A percentile compares a stretch with the other conserved stretches of the same genome.
Evolutionary conservation across 2,888 invertebrate genomes (phyloP).

Genomic region (Campoletis raptor): DNA sequence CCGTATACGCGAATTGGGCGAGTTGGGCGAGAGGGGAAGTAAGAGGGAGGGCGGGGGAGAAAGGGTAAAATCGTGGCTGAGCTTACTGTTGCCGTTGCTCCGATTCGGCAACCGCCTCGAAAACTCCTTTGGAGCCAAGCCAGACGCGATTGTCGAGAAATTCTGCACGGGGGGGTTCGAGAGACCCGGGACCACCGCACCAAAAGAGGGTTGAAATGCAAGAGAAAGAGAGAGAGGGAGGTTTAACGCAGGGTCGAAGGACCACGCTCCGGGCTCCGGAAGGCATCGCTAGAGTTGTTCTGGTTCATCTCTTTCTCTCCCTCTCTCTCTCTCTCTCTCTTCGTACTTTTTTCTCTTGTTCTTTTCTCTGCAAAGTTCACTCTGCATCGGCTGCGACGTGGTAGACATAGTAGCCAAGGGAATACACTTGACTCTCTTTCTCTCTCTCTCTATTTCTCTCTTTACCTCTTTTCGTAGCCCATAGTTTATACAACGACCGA

Average conservation of each 20-base stretch:
- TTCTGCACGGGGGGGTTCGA: constrained; percentile 73
- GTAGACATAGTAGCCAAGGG: constrained; percentile 55
- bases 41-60: neutral
- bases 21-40: neutral
- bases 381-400: constrained; percentile 47
- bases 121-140: constrained; percentile 79
- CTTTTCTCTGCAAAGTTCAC: constrained; percentile 38
- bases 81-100: constrained; percentile 31
- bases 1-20: constrained; percentile 10
- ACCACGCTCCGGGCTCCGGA: constrained; percentile 2
- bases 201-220: constrained; percentile 27
- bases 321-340: constrained; percentile 9
- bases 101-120: constrained; percentile 61
- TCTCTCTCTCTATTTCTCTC: neutral
- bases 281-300: constrained; percentile 45
- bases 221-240: constrained; percentile 6
- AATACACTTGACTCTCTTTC: constrained; percentile 50
- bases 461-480: constrained; percentile 8
- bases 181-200: constrained; percentile 1
- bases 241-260: constrained; percentile 12
- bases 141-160: constrained; percentile 81
- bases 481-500: constrained; percentile 20
- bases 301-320: constrained; percentile 27
- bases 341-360: constrained; percentile 13
- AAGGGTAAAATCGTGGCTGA: constrained; percentile 11